Evolutionary conservation across 2,888 invertebrate genomes (phyloP), one percentile per base, ranked within the genome.

Genomic region (Stramonita haemastoma): DNA sequence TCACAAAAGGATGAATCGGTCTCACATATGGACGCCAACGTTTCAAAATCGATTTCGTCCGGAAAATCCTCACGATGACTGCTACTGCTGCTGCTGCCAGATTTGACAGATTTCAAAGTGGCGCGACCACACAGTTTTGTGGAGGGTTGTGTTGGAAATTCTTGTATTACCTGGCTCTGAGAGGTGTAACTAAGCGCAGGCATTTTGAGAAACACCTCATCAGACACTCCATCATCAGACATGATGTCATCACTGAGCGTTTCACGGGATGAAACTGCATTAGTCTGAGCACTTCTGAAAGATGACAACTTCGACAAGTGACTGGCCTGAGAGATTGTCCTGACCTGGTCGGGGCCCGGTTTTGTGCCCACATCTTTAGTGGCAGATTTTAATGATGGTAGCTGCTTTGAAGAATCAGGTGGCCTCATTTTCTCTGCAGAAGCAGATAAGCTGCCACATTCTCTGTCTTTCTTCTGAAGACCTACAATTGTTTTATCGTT

Each of bases 181-280:
- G 93, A 87, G 60, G 92, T 79, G 77, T 93, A 93, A 90, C 94
- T 93, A 77, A 92, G 92, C 83, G 94, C 94, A 11, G 93, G 93
- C 32, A 94, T 87, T 90, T 93, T 93, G 91, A 91, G 92, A 60
- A 94, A 89, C 34, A 94, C 70, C 22, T 94, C 94, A 91, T 94
- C 94, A 56, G 93, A 92, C 4, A 94, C 73, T 91, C 93, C 94
- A 0, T 92, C 93, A 87, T 94, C 93, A 77, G 94, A 91, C 56
- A 85, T 29, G 46, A 46, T 8, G 1, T 89, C 36, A 83, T 66
- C 70, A 70, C 32, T 81, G 15, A 46, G 8, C 13, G 32, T 87
- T 8, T 73, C 4, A 13, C 26, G 22, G 15, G 84, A 56, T 85
- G 77, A n/a, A 77, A 13, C 13, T 17, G 46, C 26, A 6, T 46